Conservation (phyloP, 2,888 invertebrate species). For the Heliconius ismenius region DNA sequence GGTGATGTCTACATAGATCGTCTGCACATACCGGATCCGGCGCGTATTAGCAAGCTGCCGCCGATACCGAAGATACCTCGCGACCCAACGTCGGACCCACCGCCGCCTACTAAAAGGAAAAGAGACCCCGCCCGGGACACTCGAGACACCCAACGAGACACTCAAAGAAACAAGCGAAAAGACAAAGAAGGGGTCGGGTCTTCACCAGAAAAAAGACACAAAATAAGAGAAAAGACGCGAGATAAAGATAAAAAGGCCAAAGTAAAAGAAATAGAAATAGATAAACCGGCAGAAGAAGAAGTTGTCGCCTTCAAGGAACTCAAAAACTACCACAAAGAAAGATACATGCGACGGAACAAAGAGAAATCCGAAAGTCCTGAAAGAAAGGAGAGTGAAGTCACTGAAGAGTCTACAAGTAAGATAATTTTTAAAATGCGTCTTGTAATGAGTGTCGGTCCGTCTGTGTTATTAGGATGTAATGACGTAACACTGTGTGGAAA, state of each 20-base stretch:
- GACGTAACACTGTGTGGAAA: conserved; percentile 62
- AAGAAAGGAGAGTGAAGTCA: conserved; percentile 45
- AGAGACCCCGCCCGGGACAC: conserved; percentile 42
- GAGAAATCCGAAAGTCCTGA: conserved; percentile 83
- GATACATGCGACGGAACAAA: conserved; percentile 85
- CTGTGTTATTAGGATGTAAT: conserved; percentile 69
- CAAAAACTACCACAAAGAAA: conserved; percentile 81
- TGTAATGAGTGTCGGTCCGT: conserved; percentile 40
- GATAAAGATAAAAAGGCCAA: conserved; percentile 48
- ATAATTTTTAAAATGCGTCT: conserved; percentile 59
- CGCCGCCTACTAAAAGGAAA: conserved; percentile 42
- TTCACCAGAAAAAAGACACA: conserved; percentile 47
- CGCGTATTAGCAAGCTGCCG: conserved; percentile 67
- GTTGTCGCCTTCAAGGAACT: conserved; percentile 80
- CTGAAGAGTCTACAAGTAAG: conserved; percentile 75
- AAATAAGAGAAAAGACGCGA: conserved; percentile 48
- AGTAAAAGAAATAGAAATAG: conserved; percentile 46
- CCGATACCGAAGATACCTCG: conserved; percentile 70
- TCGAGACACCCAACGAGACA: conserved; percentile 37
- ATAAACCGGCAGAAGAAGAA: conserved; percentile 51
- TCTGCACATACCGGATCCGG: conserved; percentile 57
- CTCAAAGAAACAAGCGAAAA: conserved; percentile 44
- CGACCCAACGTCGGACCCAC: conserved; percentile 47
- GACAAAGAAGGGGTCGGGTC: conserved; percentile 46
- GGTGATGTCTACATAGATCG: conserved; percentile 54